Evolutionary conservation across 2,113 vertebrate genomes (phyloP).

Genomic region (Tautogolabrus adspersus): DNA sequence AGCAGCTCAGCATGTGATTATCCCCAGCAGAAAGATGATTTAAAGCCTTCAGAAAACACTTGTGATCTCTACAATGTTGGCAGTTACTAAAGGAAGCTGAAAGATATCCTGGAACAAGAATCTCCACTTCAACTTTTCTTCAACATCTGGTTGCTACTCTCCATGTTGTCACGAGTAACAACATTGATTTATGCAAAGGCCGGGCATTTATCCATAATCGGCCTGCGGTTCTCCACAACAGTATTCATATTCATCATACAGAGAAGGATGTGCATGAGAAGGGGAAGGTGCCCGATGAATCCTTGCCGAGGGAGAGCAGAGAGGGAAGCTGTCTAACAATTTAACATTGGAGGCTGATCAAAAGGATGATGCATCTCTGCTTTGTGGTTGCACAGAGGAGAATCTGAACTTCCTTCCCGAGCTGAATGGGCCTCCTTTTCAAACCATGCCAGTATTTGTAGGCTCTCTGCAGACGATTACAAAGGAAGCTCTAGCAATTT

Average conservation of each 20-base stretch:
- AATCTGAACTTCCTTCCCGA: constrained; percentile 12
- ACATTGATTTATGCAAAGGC: constrained; percentile 55
- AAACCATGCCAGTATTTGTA: constrained; percentile 8
- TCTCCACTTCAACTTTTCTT: constrained; percentile 29
- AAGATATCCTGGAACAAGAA: constrained; percentile 61
- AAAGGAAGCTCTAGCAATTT: not conserved
- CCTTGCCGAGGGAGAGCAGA: constrained; percentile 31
- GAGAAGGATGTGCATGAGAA: constrained; percentile 40
- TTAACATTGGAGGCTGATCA: constrained; percentile 33
- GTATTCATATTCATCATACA: constrained; percentile 41
- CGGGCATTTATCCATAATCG: constrained; percentile 49
- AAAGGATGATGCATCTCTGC: constrained; percentile 37
- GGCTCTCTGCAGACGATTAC: not conserved
- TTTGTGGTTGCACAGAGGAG: constrained; percentile 11
- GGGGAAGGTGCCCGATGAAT: constrained; percentile 29
- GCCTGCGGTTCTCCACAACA: constrained; percentile 44
- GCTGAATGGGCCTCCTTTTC: constrained; percentile 2
- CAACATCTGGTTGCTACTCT: constrained; percentile 65
- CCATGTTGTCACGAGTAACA: constrained; percentile 56
- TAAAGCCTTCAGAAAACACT: constrained; percentile 30
- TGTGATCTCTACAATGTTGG: constrained; percentile 50
- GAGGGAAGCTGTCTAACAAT: constrained; percentile 30
- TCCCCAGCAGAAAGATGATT: constrained; percentile 44
- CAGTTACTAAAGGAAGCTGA: constrained; percentile 54
- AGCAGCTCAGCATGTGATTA: constrained; percentile 26